Conservation (phyloP, 1,140 invertebrate species). For the Drosophila sucinea region DNA sequence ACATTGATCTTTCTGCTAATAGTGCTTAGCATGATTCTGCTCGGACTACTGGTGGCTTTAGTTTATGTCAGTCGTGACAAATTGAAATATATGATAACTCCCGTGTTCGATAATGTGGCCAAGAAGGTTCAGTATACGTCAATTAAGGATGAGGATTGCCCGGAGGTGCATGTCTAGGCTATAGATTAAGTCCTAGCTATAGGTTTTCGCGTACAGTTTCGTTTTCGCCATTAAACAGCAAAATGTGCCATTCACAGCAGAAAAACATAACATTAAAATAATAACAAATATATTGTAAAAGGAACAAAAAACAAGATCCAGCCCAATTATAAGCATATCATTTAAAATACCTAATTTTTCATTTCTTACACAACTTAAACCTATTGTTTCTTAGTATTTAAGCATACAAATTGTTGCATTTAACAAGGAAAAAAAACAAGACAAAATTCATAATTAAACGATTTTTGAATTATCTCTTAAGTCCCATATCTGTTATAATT, state of each 20-base stretch:
- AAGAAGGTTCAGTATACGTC: slow-evolving; percentile 90
- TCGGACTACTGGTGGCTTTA: slow-evolving; percentile 85
- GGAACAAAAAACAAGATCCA: neutral
- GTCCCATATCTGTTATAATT: slow-evolving; percentile 57
- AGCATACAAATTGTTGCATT: slow-evolving; percentile 72
- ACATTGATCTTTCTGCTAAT: slow-evolving; percentile 85
- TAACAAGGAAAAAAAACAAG: slow-evolving; percentile 48
- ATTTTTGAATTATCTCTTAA: slow-evolving; percentile 71
- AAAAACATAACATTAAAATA: slow-evolving; percentile 21
- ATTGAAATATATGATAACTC: slow-evolving; percentile 85
- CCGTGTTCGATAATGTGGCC: slow-evolving; percentile 87
- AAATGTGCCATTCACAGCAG: slow-evolving; percentile 69
- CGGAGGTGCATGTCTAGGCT: slow-evolving; percentile 82
- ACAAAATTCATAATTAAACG: slow-evolving; percentile 46
- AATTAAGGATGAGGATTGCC: slow-evolving; percentile 85
- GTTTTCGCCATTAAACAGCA: slow-evolving; percentile 70
- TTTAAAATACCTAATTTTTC: slow-evolving; percentile 30
- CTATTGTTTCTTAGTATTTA: slow-evolving; percentile 72
- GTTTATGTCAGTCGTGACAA: slow-evolving; percentile 86
- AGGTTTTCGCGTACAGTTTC: slow-evolving; percentile 36
- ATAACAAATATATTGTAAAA: slow-evolving; percentile 10
- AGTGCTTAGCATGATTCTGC: slow-evolving; percentile 85
- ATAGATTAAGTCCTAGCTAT: slow-evolving; percentile 1
- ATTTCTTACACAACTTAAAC: slow-evolving; percentile 27
- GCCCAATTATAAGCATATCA: slow-evolving; percentile 35